Conservation (phyloP, 2,888 invertebrate species). For the Tiliacea citrago region DNA sequence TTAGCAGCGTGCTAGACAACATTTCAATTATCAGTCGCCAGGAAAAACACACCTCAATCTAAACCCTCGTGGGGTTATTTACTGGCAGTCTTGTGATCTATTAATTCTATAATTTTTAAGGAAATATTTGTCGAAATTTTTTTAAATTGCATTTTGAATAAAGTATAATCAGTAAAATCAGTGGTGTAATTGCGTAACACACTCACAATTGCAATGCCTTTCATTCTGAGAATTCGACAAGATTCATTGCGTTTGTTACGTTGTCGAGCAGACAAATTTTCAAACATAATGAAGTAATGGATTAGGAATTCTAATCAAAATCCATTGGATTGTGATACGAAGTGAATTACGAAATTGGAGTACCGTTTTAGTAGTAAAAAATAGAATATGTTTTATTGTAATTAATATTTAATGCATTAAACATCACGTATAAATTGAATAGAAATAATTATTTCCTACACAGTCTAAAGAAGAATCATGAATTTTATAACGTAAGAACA, state of each 20-base stretch:
- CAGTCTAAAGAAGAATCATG: neutral
- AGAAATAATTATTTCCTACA: neutral
- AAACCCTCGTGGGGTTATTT: neutral
- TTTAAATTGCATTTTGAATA: neutral
- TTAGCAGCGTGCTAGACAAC: neutral
- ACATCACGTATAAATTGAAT: neutral
- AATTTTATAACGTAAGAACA: neutral
- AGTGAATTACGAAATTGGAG: too few species aligned
- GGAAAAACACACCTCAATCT: neutral
- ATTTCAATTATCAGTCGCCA: conserved; percentile 1
- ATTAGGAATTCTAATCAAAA: too few species aligned
- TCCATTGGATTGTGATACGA: too few species aligned
- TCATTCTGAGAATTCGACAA: too few species aligned
- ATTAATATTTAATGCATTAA: neutral
- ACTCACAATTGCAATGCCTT: too few species aligned
- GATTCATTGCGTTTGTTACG: too few species aligned
- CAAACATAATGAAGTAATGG: too few species aligned
- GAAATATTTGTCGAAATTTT: too few species aligned
- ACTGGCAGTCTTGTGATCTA: neutral
- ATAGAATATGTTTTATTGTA: neutral
- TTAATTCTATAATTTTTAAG: neutral
- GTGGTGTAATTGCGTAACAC: too few species aligned
- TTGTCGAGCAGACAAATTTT: too few species aligned
- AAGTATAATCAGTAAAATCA: neutral
- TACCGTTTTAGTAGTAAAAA: neutral